Conservation (phyloP, 2,888 invertebrate species). For the Copidosoma aretas region DNA sequence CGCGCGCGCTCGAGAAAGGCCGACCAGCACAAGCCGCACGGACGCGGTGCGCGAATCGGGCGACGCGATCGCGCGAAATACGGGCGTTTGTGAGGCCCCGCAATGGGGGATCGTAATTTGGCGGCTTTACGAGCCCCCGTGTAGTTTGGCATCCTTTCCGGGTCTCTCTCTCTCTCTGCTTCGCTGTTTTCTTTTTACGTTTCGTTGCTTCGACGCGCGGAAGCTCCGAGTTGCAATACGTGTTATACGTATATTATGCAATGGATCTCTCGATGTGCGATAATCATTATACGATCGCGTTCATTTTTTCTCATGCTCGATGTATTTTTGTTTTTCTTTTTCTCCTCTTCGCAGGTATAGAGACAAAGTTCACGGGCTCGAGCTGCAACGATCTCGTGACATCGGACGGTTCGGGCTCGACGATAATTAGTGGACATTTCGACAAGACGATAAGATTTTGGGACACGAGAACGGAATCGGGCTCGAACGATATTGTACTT, state of each 20-base stretch:
- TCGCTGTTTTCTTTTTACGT: neutral
- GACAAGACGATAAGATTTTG: constrained; percentile 97
- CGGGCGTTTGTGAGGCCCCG: constrained; percentile 44
- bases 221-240: neutral
- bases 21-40: no score
- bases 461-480: constrained; percentile 90
- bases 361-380: constrained; percentile 94
- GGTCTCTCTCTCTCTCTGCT: neutral
- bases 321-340: neutral
- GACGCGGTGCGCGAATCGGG: constrained; percentile 5
- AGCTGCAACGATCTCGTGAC: constrained; percentile 97
- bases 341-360: constrained; percentile 70
- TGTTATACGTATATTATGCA: no score
- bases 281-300: neutral
- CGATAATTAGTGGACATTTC: constrained; percentile 96
- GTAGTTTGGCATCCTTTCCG: constrained; percentile 26
- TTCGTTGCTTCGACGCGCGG: neutral
- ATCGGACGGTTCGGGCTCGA: constrained; percentile 83
- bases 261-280: no score
- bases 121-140: constrained; percentile 37
- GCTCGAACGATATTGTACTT: constrained; percentile 84
- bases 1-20: no score
- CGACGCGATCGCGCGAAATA: constrained; percentile 42
- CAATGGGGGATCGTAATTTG: constrained; percentile 47
- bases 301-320: neutral